Evolutionary conservation across 2,113 vertebrate genomes (phyloP).

Genomic region (Silurus asotus): DNA sequence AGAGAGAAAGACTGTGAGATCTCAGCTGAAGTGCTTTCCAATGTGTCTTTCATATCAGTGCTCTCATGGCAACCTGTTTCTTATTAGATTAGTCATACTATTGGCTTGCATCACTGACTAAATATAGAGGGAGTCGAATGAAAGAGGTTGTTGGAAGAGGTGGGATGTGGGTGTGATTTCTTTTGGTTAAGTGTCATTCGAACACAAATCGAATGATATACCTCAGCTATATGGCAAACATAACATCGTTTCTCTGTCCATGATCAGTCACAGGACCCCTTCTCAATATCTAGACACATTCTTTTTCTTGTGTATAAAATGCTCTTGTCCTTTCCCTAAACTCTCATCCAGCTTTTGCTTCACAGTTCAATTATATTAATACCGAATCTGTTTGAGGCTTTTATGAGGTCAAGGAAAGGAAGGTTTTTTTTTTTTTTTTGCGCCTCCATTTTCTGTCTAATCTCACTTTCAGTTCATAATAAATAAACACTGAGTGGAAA

Average conservation of each 20-base stretch:
- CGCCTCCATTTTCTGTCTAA: constrained; percentile 15
- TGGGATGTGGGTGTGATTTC: constrained; percentile 9
- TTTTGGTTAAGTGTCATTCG: constrained; percentile 13
- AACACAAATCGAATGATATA: neutral
- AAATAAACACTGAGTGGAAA: constrained; percentile 8
- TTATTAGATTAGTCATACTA: constrained; percentile 46
- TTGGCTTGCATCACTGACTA: constrained; percentile 40
- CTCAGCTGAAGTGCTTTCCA: constrained; percentile 1
- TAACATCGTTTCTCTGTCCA: neutral
- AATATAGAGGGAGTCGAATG: constrained; percentile 26
- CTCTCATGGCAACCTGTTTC: constrained; percentile 43
- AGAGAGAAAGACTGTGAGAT: neutral
- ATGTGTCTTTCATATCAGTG: constrained; percentile 20
- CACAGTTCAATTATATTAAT: neutral
- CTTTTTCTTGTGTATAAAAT: neutral
- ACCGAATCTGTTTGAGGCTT: neutral
- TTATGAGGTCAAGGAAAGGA: neutral
- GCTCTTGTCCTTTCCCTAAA: neutral
- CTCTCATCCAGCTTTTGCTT: neutral
- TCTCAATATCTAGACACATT: neutral
- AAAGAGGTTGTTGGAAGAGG: neutral
- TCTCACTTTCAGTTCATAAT: constrained; percentile 37
- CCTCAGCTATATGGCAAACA: neutral
- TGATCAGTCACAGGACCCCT: neutral
- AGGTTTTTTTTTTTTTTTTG: neutral